Evolutionary conservation across 1,140 invertebrate species (phyloP), one percentile per base, ranked within the genome.

Genomic region (Cydia splendana): DNA sequence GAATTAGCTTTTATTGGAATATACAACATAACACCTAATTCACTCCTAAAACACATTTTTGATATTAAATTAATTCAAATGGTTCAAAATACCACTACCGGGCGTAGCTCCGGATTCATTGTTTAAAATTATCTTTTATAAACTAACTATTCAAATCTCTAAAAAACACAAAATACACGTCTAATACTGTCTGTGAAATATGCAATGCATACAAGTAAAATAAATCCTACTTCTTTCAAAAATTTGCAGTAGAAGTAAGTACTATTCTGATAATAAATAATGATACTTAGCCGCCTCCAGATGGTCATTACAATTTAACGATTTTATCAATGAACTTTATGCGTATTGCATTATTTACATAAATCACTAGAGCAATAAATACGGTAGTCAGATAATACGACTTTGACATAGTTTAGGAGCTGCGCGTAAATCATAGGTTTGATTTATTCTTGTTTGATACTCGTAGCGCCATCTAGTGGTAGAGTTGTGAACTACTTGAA

Each of bases 391-490:
- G 87, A 88, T 91, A 90, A 82, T 81, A 80, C 84, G 86, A 81
- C 87, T 89, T 91, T 89, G 87, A 90, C 87, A 88, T 77, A 87
- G 75, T 86, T 90, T 80, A 75, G n/a, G 69, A 65, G 28, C 65
- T 53, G 45, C 10, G 38, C 76, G 65, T 79, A 53, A 77, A 71
- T 71, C 67, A 71, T 10, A 38, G n/a, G n/a, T 71, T 71, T 45
- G 34, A 71, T 71, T 69, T 69, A 38, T 34, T 15, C 67, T 71
- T 5, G 77, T 80, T 81, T 78, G 79, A 73, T 73, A 84, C 83
- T 65, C 53, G 34, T 85, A 82, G 57, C 87, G 87, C 87, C 88
- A 91, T 90, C 89, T 90, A 12, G 69, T 34, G 15, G n/a, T 2
- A 7, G 13, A 13, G 69, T 57, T 78, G 65, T 77, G 76, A 76